Conservation (phyloP, 2,888 invertebrate genomes). For the Thumatha senex region DNA sequence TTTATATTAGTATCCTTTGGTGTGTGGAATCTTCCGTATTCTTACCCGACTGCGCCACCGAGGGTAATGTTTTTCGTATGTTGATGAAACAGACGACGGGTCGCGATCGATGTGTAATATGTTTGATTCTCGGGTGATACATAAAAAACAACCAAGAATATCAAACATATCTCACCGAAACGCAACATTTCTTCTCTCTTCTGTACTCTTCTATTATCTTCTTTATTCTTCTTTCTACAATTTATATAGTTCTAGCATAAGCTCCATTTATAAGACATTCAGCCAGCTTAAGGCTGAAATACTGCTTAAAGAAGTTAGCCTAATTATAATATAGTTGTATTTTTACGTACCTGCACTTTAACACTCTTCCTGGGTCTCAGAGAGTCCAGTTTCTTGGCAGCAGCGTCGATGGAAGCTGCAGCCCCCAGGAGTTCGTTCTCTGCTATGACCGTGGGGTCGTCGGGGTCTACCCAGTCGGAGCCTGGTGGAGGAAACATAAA, state of each 20-base stretch:
- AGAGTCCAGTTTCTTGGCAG: conserved; percentile 96
- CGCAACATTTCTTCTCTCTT: conserved; percentile 41
- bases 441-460: conserved; percentile 98
- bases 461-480: conserved; percentile 97
- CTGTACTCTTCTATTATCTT: conserved; percentile 12
- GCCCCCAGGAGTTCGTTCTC: conserved; percentile 98
- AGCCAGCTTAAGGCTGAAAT: no score
- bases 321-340: no score
- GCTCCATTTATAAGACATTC: no score
- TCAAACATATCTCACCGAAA: conserved; percentile 99
- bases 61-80: no score
- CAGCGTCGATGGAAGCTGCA: conserved; percentile 98
- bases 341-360: conserved; percentile 84
- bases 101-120: conserved; percentile 94
- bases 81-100: conserved; percentile 16
- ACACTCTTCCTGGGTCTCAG: conserved; percentile 93
- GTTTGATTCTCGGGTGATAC: conserved; percentile 99
- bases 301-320: no score
- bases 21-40: no score
- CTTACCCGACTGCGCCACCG: background rate
- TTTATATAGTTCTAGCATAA: no score
- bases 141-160: conserved; percentile 99
- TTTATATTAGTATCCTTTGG: no score
- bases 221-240: no score
- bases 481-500: conserved; percentile 73